Evolutionary conservation across 2,888 invertebrate species (phyloP), one percentile per base, ranked within the genome.

Genomic region (Agonopterix subpropinquella): DNA sequence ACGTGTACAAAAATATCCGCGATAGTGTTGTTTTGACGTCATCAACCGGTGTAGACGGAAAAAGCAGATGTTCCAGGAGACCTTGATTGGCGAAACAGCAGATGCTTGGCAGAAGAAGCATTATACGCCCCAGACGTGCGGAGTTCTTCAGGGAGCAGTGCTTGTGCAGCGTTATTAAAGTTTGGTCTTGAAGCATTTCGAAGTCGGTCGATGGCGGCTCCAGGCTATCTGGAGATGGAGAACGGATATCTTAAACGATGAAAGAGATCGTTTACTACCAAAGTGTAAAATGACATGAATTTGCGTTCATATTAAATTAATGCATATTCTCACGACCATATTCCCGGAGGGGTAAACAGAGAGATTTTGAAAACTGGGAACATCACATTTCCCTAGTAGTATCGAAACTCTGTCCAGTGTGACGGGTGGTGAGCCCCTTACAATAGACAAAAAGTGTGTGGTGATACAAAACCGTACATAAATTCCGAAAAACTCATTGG

Each of bases 171-270:
- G 94, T 92, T 4, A 93, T 88, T 52, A 95, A 92, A 0, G 94
- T 93, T 73, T 96, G 95, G 59, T 96, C 96, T 82, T 96, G 96
- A 1, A 96, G 78, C 44, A 92, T 89, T 59, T 90, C 92, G 53
- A 93, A 86, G 57, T 92, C 90, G 4, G 65, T 50, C 8, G 59
- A 48, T 1, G 63, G 51, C 5, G 53, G 53, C 4, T 80, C 76
- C 10, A 67, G 51, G 1, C 59, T 55, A 55, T 79, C 82, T 84
- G 69, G 13, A 53, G 57, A 51, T 2, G 8, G 37, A 39, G n/a
- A n/a, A 56, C 58, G 48, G 48, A 15, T 11, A 55, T 55, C 46
- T 47, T 45, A 28, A 43, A 46, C 36, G 13, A 50, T 15, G 41
- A 8, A 41, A 4, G 15, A 11, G 9, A 36, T 13, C 11, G 11